Evolutionary conservation across 2,113 vertebrate species (phyloP).

Genomic region (Cavia aperea): DNA sequence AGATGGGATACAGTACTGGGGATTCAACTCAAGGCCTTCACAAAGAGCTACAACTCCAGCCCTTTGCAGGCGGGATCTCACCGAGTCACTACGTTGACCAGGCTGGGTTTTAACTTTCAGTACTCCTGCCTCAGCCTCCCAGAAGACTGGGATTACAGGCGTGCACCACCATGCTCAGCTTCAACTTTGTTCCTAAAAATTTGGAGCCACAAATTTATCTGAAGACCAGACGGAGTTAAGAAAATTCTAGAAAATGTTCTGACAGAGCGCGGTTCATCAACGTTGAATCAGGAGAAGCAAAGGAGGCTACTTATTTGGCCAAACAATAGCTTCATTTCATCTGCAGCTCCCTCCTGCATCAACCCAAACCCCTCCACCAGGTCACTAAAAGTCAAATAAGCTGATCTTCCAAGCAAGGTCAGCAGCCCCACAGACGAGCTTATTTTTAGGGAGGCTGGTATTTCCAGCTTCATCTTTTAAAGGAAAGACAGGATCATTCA

Average conservation of each 20-base stretch:
- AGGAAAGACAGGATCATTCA: slow-evolving; percentile 1
- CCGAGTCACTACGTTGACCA: background rate
- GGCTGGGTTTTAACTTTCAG: background rate
- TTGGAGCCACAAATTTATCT: background rate
- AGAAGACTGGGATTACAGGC: background rate
- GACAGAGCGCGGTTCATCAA: background rate
- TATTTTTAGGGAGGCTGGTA: background rate
- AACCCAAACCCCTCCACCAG: background rate
- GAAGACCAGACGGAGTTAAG: background rate
- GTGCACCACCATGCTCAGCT: background rate
- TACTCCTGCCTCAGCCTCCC: background rate
- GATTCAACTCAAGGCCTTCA: background rate
- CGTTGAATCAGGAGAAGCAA: background rate
- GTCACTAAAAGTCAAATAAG: background rate
- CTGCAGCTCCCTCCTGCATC: background rate
- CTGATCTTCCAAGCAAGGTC: background rate
- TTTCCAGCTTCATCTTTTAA: background rate
- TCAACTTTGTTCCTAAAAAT: background rate
- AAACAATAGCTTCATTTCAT: background rate
- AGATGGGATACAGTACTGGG: background rate
- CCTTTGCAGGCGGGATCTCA: background rate
- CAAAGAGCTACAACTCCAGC: background rate
- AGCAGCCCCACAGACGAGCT: background rate
- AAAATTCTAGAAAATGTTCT: background rate
- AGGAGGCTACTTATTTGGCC: background rate